A percentile compares a stretch with the other conserved stretches of the same genome.
These are phyloP conservation scores for Apamea crenata DNA, from an alignment of 2,888 invertebrate genomes.

Conservation along the genomic window DNA sequence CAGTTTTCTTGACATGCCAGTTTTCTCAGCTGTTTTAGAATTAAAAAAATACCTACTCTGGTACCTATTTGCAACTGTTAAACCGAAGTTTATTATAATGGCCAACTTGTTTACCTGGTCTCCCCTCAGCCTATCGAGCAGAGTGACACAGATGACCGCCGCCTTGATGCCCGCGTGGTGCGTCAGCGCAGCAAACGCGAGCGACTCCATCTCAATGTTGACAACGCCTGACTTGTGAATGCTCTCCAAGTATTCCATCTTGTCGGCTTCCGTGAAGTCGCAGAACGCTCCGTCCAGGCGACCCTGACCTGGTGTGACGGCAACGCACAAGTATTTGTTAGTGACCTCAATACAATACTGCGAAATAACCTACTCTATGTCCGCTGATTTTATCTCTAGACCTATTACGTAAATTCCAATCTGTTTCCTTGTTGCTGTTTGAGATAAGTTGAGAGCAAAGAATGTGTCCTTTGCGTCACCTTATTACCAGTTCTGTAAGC, in stretches of 20 bases:
- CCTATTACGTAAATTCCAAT: constrained; percentile 23
- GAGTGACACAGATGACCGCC: constrained; percentile 98
- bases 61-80: neutral
- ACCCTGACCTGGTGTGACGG: constrained; percentile 93
- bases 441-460: constrained; percentile 1
- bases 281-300: constrained; percentile 99
- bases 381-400: constrained; percentile 20
- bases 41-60: neutral
- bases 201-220: constrained; percentile 99
- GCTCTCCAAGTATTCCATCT: constrained; percentile 95
- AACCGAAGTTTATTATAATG: neutral
- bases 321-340: constrained; percentile 8
- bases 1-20: neutral
- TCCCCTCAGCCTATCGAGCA: constrained; percentile 97
- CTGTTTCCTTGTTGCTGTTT: constrained; percentile 26
- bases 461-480: constrained; percentile 21
- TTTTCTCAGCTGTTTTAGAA: neutral
- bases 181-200: constrained; percentile 97
- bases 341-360: constrained; percentile 29
- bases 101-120: constrained; percentile 94
- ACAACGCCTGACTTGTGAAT: constrained; percentile 95
- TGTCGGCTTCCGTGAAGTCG: constrained; percentile 97
- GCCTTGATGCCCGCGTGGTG: constrained; percentile 98
- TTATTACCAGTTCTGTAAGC: constrained; percentile 9
- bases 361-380: constrained; percentile 8